Evolutionary conservation across 2,113 vertebrate species (phyloP).

Genomic region (Bagarius yarrelli): DNA sequence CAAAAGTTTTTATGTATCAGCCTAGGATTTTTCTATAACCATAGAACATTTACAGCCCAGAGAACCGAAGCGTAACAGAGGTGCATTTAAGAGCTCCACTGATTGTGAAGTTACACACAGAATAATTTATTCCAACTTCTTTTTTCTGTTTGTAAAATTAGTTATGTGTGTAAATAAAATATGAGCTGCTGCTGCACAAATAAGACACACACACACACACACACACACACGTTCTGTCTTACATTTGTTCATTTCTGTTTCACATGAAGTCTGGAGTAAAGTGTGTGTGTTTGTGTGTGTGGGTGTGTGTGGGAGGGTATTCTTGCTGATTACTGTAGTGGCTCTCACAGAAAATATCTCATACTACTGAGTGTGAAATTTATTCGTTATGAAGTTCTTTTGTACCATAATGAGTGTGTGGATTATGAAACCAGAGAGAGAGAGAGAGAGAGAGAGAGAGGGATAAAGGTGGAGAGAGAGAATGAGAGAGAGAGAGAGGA

Average conservation of each 20-base stretch:
- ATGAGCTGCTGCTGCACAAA: neutral
- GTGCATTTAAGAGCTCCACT: neutral
- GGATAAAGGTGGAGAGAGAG: no score
- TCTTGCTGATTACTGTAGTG: neutral
- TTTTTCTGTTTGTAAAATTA: constrained; percentile 15
- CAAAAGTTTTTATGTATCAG: no score
- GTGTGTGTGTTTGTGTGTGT: no score
- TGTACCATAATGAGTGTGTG: no score
- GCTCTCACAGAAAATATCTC: neutral
- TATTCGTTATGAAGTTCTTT: neutral
- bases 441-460: no score
- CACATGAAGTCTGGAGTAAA: neutral
- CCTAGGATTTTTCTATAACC: no score
- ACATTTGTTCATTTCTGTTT: neutral
- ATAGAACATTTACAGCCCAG: no score
- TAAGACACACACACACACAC: neutral
- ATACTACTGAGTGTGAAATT: neutral
- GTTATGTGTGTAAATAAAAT: constrained; percentile 20
- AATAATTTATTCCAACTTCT: constrained; percentile 26
- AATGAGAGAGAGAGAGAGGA: no score
- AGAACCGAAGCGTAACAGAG: neutral
- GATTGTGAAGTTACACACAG: neutral
- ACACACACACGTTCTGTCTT: neutral
- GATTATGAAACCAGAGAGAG: no score
- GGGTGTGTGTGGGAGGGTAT: no score